These are phyloP conservation scores for Ammodramus savannarum DNA, from an alignment of 2,113 vertebrate species.

Conservation along the genomic window DNA sequence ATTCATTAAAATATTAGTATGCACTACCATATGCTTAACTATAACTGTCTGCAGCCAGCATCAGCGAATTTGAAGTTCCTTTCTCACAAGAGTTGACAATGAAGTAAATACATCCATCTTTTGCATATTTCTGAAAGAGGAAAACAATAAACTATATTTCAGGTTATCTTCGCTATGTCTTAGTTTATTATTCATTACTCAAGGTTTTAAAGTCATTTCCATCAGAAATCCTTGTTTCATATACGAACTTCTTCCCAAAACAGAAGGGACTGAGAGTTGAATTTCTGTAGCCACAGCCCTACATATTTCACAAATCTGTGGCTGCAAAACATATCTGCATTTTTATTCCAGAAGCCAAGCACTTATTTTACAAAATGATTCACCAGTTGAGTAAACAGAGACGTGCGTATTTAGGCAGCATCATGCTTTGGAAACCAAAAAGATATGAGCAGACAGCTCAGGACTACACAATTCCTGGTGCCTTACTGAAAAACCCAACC, in stretches of 20 bases:
- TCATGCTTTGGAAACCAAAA: neutral
- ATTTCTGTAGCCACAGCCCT: neutral
- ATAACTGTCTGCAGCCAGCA: neutral
- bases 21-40: neutral
- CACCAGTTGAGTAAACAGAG: conserved; percentile 1
- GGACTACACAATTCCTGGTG: neutral
- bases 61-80: neutral
- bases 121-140: neutral
- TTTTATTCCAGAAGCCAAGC: conserved; percentile 13
- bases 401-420: neutral
- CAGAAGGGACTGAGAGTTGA: neutral
- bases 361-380: conserved; percentile 1
- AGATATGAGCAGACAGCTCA: neutral
- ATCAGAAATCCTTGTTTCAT: neutral
- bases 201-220: neutral
- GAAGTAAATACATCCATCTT: neutral
- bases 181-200: neutral
- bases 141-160: neutral
- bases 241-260: neutral
- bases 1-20: neutral
- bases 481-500: neutral
- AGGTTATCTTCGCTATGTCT: neutral
- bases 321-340: neutral
- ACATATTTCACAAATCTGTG: neutral
- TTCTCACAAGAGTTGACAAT: neutral